Base-by-base conservation (phyloP, 2,113 vertebrate genomes). In the Rhinopithecus roxellana region DNA sequence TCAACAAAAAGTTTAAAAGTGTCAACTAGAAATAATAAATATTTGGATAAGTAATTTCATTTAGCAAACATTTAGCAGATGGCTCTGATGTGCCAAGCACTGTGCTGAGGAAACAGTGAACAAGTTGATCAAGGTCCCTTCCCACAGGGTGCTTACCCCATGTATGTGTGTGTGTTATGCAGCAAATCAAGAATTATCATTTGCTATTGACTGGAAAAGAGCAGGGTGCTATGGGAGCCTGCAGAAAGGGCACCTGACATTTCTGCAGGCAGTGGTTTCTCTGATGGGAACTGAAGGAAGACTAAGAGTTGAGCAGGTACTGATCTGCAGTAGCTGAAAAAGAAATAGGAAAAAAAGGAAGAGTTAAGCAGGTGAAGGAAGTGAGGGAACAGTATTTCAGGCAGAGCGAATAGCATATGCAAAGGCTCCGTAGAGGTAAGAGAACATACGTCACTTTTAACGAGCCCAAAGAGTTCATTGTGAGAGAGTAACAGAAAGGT, bases 361-460 rank as follows among this genome's bases (percentile, higher is more conserved):
- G 61, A 14, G 61, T 64, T 30, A 32, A 13, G 11, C 61, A 64
- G 61, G 61, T 14, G 20, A 61, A 69, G 81, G 22, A 84, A 43
- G 22, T 8, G 16, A 86, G 30, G n/a, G 38, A 45, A 30, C 32
- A n/a, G 22, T 16, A 59, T 70, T 30, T 2, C 16, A 30, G 48
- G 45, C 11, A 48, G 25, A 55, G 61, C 30, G 30, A 64, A 57
- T 8, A 45, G 77, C 38, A 1, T 6, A 13, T 5, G 43, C 52
- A 43, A 72, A 84, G 64, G 38, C 67, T 27, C 32, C 23, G 13
- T 2, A 22, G 81, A 52, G 45, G 27, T 11, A 48, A 91, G 61
- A 45, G 85, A 48, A 2, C 18, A 3, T 5, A 23, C 2, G 1
- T 17, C n/a, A 43, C 1, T 48, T 0, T 48, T 0, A 22, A 64